Conservation (phyloP, 2,113 vertebrate genomes). For the Tautogolabrus adspersus region DNA sequence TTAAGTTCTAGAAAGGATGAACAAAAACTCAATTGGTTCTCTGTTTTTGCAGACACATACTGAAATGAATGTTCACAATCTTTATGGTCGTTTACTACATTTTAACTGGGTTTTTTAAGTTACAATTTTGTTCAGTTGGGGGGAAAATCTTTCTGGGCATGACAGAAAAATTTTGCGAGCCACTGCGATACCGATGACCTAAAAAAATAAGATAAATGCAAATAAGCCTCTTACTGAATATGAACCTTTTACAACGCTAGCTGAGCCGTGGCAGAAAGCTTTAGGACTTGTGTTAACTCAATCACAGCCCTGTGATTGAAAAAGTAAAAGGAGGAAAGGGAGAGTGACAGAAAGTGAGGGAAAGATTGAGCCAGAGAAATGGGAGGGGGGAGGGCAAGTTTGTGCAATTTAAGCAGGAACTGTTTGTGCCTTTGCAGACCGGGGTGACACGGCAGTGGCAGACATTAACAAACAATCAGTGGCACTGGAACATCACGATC, state of each 20-base stretch:
- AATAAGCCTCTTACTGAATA: too few species aligned
- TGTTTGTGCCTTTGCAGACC: constrained; percentile 69
- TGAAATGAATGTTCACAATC: too few species aligned
- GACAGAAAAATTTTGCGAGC: too few species aligned
- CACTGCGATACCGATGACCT: too few species aligned
- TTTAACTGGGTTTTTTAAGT: too few species aligned
- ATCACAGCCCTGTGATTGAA: constrained; percentile 4
- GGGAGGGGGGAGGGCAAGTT: constrained; percentile 37
- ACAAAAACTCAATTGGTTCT: too few species aligned
- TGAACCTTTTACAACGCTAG: neutral
- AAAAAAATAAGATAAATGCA: too few species aligned
- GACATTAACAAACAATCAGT: constrained; percentile 66
- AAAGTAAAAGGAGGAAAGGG: neutral
- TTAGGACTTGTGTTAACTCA: constrained; percentile 9
- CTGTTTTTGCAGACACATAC: too few species aligned
- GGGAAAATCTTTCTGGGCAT: too few species aligned
- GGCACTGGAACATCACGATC: constrained; percentile 37
- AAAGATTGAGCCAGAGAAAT: neutral
- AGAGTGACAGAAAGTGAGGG: constrained; percentile 25
- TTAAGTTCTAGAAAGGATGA: too few species aligned
- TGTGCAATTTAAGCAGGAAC: constrained; percentile 74
- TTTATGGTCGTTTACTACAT: too few species aligned
- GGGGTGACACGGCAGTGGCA: constrained; percentile 54
- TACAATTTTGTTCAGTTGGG: too few species aligned
- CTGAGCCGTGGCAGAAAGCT: constrained; percentile 18